These are phyloP conservation scores for Petrosia ficiformis DNA, from an alignment of 37 sponge, comb jelly and placozoan species.

Conservation along the genomic window DNA sequence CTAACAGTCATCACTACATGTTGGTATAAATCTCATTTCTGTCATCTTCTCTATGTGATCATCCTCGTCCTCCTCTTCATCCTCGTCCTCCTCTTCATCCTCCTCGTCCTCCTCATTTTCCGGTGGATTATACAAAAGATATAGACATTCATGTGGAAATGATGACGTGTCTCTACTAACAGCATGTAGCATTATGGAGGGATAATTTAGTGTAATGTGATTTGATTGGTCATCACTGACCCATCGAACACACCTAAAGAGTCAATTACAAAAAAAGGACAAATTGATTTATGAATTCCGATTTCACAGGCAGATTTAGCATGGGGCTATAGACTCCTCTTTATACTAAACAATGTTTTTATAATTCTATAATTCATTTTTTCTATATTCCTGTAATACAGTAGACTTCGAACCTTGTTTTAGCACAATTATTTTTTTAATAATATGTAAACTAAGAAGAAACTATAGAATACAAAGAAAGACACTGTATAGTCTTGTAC, in stretches of 20 bases:
- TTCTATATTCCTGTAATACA: no score
- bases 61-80: neutral
- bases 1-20: conserved; percentile 36
- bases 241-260: conserved; percentile 34
- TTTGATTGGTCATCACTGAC: conserved; percentile 2
- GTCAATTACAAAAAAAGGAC: neutral
- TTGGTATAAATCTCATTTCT: conserved; percentile 48
- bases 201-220: conserved; percentile 36
- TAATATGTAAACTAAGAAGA: no score
- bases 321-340: no score
- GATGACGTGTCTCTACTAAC: conserved; percentile 45
- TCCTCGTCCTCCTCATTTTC: conserved; percentile 11
- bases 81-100: conserved; percentile 13
- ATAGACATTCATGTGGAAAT: conserved; percentile 64
- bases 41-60: neutral
- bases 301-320: no score
- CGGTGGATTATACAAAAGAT: conserved; percentile 17
- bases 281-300: no score
- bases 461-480: no score
- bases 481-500: no score
- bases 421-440: no score
- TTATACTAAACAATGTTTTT: no score
- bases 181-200: conserved; percentile 61
- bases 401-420: no score
- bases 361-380: no score